Conservation (phyloP, 1,140 invertebrate genomes). For the Atta colombica region DNA sequence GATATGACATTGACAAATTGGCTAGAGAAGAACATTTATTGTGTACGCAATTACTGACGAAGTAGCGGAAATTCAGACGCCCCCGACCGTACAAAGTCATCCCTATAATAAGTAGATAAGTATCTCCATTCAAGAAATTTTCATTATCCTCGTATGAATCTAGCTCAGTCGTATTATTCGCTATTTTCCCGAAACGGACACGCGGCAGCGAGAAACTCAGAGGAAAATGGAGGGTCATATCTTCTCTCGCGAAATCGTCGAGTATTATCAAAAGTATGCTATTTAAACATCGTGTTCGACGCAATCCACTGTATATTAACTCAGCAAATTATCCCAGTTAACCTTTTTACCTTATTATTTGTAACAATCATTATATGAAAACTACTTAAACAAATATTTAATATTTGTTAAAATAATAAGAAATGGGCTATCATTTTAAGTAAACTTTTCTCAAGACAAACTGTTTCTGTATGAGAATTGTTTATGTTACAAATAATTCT, state of each 20-base stretch:
- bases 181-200: conserved; percentile 61
- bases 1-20: conserved; percentile 58
- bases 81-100: conserved; percentile 52
- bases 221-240: conserved; percentile 49
- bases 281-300: conserved; percentile 50
- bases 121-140: conserved; percentile 63
- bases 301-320: conserved; percentile 24
- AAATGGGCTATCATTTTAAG: neutral
- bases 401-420: conserved; percentile 15
- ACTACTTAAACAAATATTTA: neutral
- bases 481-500: neutral
- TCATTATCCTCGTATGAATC: conserved; percentile 61
- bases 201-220: conserved; percentile 44
- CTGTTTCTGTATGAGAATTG: neutral
- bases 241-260: conserved; percentile 45
- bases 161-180: conserved; percentile 57
- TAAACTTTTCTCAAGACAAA: neutral
- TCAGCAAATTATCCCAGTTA: conserved; percentile 55
- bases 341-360: conserved; percentile 32
- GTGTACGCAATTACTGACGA: conserved; percentile 50
- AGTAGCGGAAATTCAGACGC: conserved; percentile 57
- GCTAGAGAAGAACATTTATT: conserved; percentile 55
- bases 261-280: conserved; percentile 55
- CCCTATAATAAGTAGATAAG: conserved; percentile 60
- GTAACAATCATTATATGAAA: neutral